phyloP scores from a whole-genome alignment of 2,888 invertebrate species.

The Chrysotoxum bicinctum region DNA sequence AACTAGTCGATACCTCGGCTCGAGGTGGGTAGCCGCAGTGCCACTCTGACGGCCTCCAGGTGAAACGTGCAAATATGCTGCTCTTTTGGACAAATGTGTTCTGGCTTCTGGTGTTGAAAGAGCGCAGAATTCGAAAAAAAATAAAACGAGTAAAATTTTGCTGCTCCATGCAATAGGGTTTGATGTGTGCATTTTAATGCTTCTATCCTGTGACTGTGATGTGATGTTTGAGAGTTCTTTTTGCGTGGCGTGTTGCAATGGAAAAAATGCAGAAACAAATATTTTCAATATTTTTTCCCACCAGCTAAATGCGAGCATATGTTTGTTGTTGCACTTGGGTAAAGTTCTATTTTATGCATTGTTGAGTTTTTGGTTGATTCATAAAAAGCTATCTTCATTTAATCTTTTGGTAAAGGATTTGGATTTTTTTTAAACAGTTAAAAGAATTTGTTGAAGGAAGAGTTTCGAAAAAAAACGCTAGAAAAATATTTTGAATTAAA shows the following conservation, averaged over 20 bases:
- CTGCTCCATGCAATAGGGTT: conserved; percentile 3
- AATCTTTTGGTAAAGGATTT: too few relatives aligned
- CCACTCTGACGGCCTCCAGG: conserved; percentile 56
- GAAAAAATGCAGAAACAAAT: background rate
- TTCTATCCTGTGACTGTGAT: background rate
- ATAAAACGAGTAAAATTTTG: conserved; percentile 35
- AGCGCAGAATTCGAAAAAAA: conserved; percentile 24
- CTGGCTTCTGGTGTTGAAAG: conserved; percentile 57
- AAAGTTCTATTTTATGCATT: background rate
- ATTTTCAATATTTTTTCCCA: background rate
- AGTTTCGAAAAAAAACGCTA: too few relatives aligned
- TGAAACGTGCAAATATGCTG: conserved; percentile 61
- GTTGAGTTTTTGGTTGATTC: background rate
- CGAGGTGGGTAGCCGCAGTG: conserved; percentile 40
- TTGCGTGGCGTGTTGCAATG: background rate
- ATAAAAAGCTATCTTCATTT: too few relatives aligned
- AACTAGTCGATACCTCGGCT: conserved; percentile 26
- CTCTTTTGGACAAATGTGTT: conserved; percentile 46
- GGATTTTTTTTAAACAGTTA: too few relatives aligned
- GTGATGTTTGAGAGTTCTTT: background rate
- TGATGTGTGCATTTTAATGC: conserved; percentile 4
- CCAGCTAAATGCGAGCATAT: too few relatives aligned
- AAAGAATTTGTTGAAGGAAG: too few relatives aligned
- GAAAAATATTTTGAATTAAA: too few relatives aligned
- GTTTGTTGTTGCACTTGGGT: background rate